Conservation (phyloP, 1,140 invertebrate genomes). For the Drosophila rhopaloa region DNA sequence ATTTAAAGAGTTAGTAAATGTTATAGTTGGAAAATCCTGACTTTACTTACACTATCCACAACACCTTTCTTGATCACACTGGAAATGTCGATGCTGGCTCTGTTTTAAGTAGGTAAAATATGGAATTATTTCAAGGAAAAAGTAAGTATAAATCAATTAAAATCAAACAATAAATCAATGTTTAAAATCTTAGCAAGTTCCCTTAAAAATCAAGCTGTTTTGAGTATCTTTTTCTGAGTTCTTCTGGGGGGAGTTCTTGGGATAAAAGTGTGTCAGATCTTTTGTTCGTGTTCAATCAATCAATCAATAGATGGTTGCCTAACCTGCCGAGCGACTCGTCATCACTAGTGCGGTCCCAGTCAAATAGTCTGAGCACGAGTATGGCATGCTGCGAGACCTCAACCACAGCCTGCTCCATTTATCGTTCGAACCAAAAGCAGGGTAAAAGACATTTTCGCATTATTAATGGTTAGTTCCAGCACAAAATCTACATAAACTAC, state of each 20-base stretch:
- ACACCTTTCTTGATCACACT: conserved; percentile 88
- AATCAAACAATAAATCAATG: conserved; percentile 20
- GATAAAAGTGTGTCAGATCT: not conserved
- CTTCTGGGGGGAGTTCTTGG: conserved; percentile 8
- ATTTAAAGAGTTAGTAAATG: not conserved
- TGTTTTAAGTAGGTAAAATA: conserved; percentile 51
- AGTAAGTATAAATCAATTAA: not conserved
- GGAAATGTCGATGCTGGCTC: conserved; percentile 89
- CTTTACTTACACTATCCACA: conserved; percentile 88
- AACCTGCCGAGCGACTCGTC: conserved; percentile 94
- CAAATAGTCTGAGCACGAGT: conserved; percentile 87
- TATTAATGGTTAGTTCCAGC: conserved; percentile 55
- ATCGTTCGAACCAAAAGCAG: conserved; percentile 50
- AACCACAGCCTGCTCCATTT: conserved; percentile 75
- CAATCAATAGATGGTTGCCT: conserved; percentile 54
- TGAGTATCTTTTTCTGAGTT: not conserved
- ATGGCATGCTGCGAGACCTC: conserved; percentile 85
- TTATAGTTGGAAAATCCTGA: not conserved
- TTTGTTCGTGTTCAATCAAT: conserved; percentile 28
- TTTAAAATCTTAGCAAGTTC: conserved; percentile 24
- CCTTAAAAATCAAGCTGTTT: conserved; percentile 14
- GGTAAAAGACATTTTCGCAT: conserved; percentile 67
- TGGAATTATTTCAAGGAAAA: conserved; percentile 5
- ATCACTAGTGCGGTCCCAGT: conserved; percentile 91
- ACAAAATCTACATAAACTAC: conserved; percentile 33